phyloP scores from a whole-genome alignment of 2,113 vertebrate genomes.

The Peromyscus polionotus region DNA sequence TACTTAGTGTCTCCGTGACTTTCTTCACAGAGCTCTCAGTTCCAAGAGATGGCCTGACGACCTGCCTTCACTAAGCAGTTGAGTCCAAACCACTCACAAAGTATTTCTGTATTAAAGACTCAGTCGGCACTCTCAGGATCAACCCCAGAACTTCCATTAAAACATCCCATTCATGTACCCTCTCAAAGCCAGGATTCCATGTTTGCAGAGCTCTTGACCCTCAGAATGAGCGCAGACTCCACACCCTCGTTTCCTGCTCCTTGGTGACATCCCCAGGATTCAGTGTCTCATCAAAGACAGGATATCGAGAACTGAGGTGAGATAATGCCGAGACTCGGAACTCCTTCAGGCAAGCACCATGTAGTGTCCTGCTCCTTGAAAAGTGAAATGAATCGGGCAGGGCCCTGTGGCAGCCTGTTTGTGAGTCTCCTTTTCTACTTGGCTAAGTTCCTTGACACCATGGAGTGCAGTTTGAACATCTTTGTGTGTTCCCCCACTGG shows the following conservation, averaged over 20 bases:
- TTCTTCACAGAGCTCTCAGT: neutral
- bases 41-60: neutral
- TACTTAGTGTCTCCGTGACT: neutral
- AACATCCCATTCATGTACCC: neutral
- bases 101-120: neutral
- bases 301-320: neutral
- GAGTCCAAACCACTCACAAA: neutral
- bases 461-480: neutral
- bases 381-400: neutral
- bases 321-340: neutral
- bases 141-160: neutral
- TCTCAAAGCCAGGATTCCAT: neutral
- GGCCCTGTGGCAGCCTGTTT: accelerated
- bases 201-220: neutral
- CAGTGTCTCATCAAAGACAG: neutral
- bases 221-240: neutral
- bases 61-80: neutral
- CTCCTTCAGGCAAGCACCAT: neutral
- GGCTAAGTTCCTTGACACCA: neutral
- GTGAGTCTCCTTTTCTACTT: neutral
- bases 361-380: neutral
- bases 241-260: neutral
- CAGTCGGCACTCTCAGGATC: neutral
- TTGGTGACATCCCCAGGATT: neutral
- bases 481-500: neutral